Percentiles rank a stretch among this genome's conserved stretches.
These are phyloP conservation scores for Melinaea menophilus DNA, from an alignment of 2,888 invertebrate species.

Conservation along the genomic window DNA sequence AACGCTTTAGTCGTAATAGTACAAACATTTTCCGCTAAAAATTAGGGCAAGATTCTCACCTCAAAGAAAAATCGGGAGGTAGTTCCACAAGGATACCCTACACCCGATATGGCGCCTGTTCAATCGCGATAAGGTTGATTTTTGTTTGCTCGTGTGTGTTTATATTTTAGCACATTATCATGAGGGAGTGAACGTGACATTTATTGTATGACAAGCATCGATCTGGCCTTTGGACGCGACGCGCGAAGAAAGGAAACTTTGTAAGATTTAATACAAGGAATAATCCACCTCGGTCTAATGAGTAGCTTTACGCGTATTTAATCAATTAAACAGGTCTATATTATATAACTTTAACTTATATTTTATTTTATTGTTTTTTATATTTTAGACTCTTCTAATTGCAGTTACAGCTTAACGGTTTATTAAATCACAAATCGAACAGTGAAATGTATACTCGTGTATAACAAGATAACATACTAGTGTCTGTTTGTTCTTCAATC, in stretches of 20 bases:
- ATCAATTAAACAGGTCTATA: no score
- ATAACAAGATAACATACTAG: no score
- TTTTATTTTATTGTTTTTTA: no score
- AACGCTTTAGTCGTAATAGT: constrained; percentile 54
- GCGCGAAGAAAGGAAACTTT: constrained; percentile 55
- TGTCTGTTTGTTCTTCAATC: no score
- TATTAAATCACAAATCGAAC: no score
- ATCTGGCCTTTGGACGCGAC: constrained; percentile 75
- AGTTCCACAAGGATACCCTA: constrained; percentile 31
- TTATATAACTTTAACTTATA: no score
- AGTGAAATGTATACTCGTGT: no score
- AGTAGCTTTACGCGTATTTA: not conserved
- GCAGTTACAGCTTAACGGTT: no score
- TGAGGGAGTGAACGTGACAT: constrained; percentile 77
- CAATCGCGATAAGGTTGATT: constrained; percentile 30
- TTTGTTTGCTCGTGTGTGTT: constrained; percentile 26
- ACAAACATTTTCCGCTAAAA: constrained; percentile 58
- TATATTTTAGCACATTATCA: constrained; percentile 50
- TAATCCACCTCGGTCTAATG: not conserved
- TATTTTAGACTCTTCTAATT: no score
- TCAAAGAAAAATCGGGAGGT: constrained; percentile 67
- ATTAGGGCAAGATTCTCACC: constrained; percentile 73
- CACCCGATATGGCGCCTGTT: constrained; percentile 36
- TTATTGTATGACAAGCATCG: constrained; percentile 78
- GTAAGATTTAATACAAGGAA: constrained; percentile 27